phyloP scores from a whole-genome alignment of 1,140 invertebrate species.

The Brachionus rotundiformis region DNA sequence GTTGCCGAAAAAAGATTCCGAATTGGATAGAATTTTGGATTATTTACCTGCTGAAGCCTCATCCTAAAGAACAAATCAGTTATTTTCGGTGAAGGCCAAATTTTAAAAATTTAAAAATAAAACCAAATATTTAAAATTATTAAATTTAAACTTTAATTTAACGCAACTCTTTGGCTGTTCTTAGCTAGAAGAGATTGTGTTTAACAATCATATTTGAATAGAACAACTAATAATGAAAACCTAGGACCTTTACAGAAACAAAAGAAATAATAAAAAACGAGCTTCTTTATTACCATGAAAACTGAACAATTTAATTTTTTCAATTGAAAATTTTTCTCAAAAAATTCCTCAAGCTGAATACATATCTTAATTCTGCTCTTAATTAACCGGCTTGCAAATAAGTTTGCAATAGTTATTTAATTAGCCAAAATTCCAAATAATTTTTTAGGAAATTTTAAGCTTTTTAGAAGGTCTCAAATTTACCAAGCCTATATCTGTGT shows the following conservation, averaged over 20 bases:
- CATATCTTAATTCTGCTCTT: neutral
- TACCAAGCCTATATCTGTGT: neutral
- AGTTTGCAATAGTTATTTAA: neutral
- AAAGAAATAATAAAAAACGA: neutral
- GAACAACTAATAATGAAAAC: neutral
- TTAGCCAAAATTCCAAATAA: neutral
- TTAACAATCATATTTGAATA: neutral
- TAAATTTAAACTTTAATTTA: neutral
- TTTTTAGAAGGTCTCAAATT: neutral
- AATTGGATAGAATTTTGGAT: neutral
- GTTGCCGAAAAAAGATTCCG: neutral
- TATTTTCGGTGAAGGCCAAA: conserved; percentile 6
- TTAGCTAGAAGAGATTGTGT: neutral
- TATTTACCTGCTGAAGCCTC: conserved; percentile 16
- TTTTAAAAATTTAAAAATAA: neutral
- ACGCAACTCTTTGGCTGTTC: neutral
- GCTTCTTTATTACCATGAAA: conserved; percentile 7
- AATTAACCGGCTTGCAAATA: neutral
- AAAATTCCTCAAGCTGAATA: neutral
- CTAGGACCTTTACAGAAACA: conserved; percentile 1
- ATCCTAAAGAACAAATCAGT: neutral
- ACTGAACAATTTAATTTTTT: neutral
- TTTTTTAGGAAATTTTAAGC: neutral
- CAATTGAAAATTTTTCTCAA: neutral
- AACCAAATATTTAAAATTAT: neutral